Evolutionary conservation across 2,888 invertebrate species (phyloP).

Genomic region (Eristalis pertinax): DNA sequence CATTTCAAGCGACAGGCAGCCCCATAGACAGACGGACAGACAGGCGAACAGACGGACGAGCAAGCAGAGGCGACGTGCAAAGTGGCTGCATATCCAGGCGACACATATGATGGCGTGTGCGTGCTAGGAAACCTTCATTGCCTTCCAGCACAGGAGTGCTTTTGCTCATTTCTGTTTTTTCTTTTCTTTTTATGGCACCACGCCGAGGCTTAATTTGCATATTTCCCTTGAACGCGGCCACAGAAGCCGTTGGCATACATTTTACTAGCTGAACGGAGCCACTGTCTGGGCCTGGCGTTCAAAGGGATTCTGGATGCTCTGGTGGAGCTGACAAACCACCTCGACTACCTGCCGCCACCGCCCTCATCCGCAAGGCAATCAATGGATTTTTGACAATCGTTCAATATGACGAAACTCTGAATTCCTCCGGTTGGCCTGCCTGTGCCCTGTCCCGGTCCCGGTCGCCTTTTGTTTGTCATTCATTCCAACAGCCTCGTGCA

Average conservation of each 20-base stretch:
- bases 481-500: neutral
- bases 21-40: neutral
- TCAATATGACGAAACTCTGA: neutral
- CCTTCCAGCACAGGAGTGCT: neutral
- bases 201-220: slow-evolving; percentile 18
- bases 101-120: slow-evolving; percentile 46
- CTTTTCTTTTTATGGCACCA: slow-evolving; percentile 17
- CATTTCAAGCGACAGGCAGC: slow-evolving; percentile 6
- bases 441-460: neutral
- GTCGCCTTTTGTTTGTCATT: neutral
- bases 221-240: neutral
- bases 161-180: neutral
- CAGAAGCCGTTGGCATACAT: slow-evolving; percentile 15
- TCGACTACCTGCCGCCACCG: too few relatives aligned
- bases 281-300: neutral
- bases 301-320: too few relatives aligned
- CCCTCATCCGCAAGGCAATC: too few relatives aligned
- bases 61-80: slow-evolving; percentile 42
- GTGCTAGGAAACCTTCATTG: slow-evolving; percentile 48
- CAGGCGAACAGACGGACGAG: slow-evolving; percentile 25
- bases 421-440: neutral
- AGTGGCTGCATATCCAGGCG: slow-evolving; percentile 45
- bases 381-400: neutral
- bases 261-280: neutral
- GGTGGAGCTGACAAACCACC: too few relatives aligned